Percentiles rank a stretch among this genome's conserved stretches.
Conservation (phyloP, 2,797 vertebrate genomes). For the Siniperca scherzeri region DNA sequence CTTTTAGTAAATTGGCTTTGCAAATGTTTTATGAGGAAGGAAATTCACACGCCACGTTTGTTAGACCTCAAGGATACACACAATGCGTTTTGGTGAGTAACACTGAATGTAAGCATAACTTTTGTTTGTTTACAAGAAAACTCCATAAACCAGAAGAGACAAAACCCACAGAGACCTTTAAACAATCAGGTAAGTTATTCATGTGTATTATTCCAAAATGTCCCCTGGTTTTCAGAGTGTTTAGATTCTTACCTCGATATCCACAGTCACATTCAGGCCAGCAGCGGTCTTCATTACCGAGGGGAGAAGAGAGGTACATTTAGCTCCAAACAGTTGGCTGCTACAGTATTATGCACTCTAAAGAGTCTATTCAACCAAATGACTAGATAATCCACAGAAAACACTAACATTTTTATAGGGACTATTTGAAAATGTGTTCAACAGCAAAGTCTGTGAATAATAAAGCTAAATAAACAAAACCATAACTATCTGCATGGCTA, state of each 20-base stretch:
- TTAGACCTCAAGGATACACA: not conserved
- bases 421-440: not conserved
- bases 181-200: conserved; percentile 3
- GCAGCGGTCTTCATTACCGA: conserved; percentile 51
- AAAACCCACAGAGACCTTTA: not conserved
- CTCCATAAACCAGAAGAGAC: not conserved
- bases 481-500: not conserved
- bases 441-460: not conserved
- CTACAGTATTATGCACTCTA: not conserved
- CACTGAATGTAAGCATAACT: too few species aligned
- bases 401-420: too few species aligned
- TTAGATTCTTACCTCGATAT: conserved; percentile 80
- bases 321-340: too few species aligned
- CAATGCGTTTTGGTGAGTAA: not conserved
- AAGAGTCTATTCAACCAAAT: not conserved
- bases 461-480: not conserved
- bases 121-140: not conserved
- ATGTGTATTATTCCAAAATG: not conserved
- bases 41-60: not conserved
- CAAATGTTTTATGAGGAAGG: not conserved
- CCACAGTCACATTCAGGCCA: conserved; percentile 81
- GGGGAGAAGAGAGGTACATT: not conserved
- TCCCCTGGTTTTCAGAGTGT: not conserved
- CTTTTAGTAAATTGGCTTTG: not conserved
- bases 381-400: not conserved